Conservation (phyloP, 2,113 vertebrate species). For the Anhinga rufa region DNA sequence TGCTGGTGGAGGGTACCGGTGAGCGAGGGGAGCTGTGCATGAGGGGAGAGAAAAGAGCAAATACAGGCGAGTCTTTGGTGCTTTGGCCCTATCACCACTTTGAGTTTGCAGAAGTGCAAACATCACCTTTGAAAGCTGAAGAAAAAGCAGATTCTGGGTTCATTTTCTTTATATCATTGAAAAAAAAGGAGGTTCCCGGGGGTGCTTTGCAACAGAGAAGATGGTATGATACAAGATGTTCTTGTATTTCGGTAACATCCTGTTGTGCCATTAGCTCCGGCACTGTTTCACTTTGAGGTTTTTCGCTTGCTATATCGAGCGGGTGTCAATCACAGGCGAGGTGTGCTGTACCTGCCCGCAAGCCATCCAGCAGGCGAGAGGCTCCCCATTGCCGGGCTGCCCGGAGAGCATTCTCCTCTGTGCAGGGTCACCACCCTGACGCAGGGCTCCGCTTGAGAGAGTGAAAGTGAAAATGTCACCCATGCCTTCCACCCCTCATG, state of each 20-base stretch:
- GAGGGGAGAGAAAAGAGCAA: background rate
- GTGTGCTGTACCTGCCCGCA: background rate
- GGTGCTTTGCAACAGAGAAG: background rate
- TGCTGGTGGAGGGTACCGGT: fast-evolving
- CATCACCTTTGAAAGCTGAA: fast-evolving
- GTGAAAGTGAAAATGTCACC: background rate
- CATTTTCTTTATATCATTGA: background rate
- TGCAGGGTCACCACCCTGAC: background rate
- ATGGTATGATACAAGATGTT: background rate
- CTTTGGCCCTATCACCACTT: background rate
- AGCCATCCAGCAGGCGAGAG: background rate
- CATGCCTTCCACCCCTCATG: fast-evolving
- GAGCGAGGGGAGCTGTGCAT: background rate
- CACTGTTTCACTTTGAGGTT: background rate
- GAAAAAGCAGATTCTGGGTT: background rate
- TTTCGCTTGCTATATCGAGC: background rate
- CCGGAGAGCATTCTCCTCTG: fast-evolving
- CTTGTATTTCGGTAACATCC: slow-evolving; percentile 37
- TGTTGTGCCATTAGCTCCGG: background rate
- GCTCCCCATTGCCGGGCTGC: fast-evolving
- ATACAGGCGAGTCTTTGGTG: background rate
- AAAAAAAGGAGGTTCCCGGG: background rate
- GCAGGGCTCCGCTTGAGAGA: background rate
- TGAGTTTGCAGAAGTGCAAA: background rate
- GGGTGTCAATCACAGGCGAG: fast-evolving